phyloP scores from a whole-genome alignment of 1,140 invertebrate species.

The Brevipalpus yothersi region DNA sequence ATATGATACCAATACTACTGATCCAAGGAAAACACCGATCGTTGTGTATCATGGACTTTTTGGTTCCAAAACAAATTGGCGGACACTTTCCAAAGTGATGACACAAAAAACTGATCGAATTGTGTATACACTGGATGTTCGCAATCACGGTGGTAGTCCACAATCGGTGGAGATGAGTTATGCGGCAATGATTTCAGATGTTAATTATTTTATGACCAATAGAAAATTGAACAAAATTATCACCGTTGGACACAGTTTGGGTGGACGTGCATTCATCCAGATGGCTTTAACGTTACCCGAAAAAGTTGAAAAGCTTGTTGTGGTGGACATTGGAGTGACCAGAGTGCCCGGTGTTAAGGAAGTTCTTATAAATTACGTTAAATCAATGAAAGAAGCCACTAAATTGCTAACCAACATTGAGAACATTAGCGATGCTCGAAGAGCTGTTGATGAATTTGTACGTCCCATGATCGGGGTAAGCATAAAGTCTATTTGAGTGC shows the following conservation, averaged over 20 bases:
- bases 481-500: too few species aligned
- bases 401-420: too few species aligned
- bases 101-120: neutral
- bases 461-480: too few species aligned
- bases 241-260: neutral
- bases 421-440: too few species aligned
- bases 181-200: neutral
- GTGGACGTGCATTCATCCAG: neutral
- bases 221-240: neutral
- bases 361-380: neutral
- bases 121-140: neutral
- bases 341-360: neutral
- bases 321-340: neutral
- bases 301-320: constrained; percentile 1
- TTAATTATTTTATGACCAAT: neutral
- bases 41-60: constrained; percentile 1
- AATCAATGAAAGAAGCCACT: too few species aligned
- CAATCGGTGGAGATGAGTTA: neutral
- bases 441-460: too few species aligned
- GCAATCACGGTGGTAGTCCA: constrained; percentile 2
- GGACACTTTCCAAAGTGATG: neutral
- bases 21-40: neutral
- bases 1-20: neutral
- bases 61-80: neutral
- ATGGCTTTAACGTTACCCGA: neutral